phyloP scores from a whole-genome alignment of 2,888 invertebrate genomes.

The Cephalotes varians region DNA sequence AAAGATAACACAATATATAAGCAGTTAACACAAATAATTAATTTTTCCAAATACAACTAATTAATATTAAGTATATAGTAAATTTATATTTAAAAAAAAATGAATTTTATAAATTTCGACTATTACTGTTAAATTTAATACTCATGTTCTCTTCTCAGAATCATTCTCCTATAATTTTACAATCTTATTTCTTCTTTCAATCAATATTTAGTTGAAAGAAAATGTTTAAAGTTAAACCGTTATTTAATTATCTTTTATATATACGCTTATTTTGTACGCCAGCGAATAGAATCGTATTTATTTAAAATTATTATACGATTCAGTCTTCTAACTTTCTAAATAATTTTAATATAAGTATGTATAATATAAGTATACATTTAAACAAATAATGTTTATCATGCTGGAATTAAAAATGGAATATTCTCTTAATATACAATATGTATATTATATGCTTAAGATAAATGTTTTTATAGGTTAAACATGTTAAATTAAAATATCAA shows the following conservation, averaged over 20 bases:
- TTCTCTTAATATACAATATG: not conserved
- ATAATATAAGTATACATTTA: not conserved
- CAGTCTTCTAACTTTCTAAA: not conserved
- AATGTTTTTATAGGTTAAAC: not conserved
- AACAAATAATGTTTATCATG: not conserved
- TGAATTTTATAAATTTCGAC: not conserved
- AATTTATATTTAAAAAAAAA: not conserved
- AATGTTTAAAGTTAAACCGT: not conserved
- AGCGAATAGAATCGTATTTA: not conserved
- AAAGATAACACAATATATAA: not conserved
- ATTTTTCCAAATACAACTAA: not conserved
- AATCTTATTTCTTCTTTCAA: not conserved
- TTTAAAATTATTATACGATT: not conserved
- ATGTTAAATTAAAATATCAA: not conserved
- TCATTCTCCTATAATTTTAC: not conserved
- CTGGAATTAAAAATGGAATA: not conserved
- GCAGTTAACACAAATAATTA: not conserved
- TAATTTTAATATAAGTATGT: not conserved
- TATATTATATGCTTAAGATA: not conserved
- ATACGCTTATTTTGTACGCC: not conserved
- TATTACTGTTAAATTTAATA: not conserved
- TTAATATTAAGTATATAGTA: no score
- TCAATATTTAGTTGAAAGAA: not conserved
- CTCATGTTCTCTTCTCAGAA: not conserved
- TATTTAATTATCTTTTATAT: conserved; percentile 5